Base-by-base conservation (phyloP, 2,888 invertebrate genomes). In the Chloroclysta siterata region DNA sequence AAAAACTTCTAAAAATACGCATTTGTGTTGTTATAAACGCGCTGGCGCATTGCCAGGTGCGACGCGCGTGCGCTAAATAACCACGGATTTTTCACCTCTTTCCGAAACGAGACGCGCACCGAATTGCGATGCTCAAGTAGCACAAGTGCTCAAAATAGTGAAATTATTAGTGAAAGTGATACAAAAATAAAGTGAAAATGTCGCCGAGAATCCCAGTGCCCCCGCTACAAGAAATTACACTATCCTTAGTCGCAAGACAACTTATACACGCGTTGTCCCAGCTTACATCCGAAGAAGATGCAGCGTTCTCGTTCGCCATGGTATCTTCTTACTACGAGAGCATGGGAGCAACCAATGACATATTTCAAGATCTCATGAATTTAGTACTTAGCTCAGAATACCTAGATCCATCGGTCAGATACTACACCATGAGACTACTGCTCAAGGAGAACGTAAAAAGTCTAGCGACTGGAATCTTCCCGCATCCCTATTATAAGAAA, bases 401-500 rank as follows among this genome's bases (percentile, higher is more conserved):
- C 79, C 83, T 96, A 66, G 96, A 96, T 68, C 95, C 96, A 1
- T 94, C 94, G 0, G 94, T 95, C 73, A 90, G 96, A 76, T 95
- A 94, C 80, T 95, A 93, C 70, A 95, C 95, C 61, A 90, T 96
- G 82, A 93, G 94, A 74, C 88, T 95, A 75, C 81, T 96, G 64
- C 91, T 96, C 60, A 94, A 95, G 78, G 94, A 94, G 67, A 95
- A 95, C 66, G 95, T 96, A 0, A 94, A 94, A 72, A 94, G 93
- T 72, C 82, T 96, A 57, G 94, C 95, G 11, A 95, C 95, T 0
- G 96, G 95, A 44, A 94, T 95, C 52, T 96, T 96, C 83, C 96
- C 96, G 0, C 94, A 94, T 73, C 95, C 94, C n/a, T 96, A 95
- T 83, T 95, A 96, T 80, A 94, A 94, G 66, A 95, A 94, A 84